phyloP scores from a whole-genome alignment of 2,113 vertebrate genomes.

The Tachysurus fulvidraco region DNA sequence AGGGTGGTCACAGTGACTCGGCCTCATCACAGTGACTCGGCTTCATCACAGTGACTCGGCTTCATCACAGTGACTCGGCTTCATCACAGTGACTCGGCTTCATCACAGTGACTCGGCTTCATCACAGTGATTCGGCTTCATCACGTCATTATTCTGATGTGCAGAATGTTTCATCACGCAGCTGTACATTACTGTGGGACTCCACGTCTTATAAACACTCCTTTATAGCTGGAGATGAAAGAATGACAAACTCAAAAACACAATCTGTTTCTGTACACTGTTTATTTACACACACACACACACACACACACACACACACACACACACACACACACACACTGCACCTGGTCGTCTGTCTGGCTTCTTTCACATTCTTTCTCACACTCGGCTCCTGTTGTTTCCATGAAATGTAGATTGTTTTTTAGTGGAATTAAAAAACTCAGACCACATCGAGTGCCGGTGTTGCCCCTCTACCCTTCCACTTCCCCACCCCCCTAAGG shows the following conservation, averaged over 20 bases:
- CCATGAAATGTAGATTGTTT: conserved; percentile 39
- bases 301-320: neutral
- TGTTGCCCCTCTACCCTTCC: conserved; percentile 20
- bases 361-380: conserved; percentile 48
- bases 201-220: neutral
- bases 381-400: conserved; percentile 49
- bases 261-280: conserved; percentile 28
- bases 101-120: neutral
- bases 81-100: neutral
- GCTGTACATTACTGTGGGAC: neutral
- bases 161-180: neutral
- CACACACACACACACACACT: conserved; percentile 26
- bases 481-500: neutral
- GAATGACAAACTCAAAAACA: neutral
- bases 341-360: conserved; percentile 53
- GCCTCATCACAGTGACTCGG: too few relatives aligned
- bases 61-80: too few relatives aligned
- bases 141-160: neutral
- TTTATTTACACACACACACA: conserved; percentile 37
- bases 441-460: conserved; percentile 31
- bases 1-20: neutral
- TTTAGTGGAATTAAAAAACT: conserved; percentile 46
- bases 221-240: neutral
- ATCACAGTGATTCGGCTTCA: too few relatives aligned
- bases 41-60: neutral